Percentiles rank a stretch among this genome's conserved stretches.
Conservation (phyloP, 2,113 vertebrate species). For the Ceratotherium simum region DNA sequence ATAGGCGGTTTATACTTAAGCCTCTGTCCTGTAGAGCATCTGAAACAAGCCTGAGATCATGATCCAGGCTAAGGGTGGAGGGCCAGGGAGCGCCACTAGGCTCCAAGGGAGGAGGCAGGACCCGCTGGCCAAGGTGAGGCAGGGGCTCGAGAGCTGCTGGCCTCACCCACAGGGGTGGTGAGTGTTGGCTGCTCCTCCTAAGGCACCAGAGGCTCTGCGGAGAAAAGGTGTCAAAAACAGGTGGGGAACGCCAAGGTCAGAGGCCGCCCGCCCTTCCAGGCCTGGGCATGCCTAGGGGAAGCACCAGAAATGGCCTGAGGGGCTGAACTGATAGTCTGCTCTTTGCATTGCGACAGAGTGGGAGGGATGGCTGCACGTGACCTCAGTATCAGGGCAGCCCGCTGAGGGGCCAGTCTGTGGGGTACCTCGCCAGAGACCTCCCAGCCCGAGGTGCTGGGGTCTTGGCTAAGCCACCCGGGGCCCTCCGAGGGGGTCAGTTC, state of each 20-base stretch:
- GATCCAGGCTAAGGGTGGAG: too few relatives aligned
- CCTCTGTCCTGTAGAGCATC: neutral
- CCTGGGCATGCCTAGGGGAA: neutral
- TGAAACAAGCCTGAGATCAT: neutral
- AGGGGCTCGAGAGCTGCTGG: neutral
- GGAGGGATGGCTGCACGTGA: neutral
- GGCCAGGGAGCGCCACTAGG: neutral
- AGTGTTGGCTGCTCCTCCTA: neutral
- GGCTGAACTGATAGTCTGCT: neutral
- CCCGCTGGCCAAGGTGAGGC: neutral
- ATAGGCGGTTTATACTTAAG: neutral
- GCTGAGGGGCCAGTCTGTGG: neutral
- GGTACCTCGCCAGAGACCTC: neutral
- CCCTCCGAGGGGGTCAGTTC: neutral
- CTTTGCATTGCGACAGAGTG: accelerated
- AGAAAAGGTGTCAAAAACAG: neutral
- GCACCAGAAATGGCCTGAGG: neutral
- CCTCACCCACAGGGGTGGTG: neutral
- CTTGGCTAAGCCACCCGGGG: neutral
- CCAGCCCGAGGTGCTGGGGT: neutral
- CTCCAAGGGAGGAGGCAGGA: neutral
- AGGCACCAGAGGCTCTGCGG: neutral
- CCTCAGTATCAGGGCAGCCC: neutral
- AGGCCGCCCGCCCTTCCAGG: neutral
- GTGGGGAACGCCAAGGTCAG: neutral